Evolutionary conservation across 2,888 invertebrate genomes (phyloP).

Genomic region (Cremastobaeus sp.): DNA sequence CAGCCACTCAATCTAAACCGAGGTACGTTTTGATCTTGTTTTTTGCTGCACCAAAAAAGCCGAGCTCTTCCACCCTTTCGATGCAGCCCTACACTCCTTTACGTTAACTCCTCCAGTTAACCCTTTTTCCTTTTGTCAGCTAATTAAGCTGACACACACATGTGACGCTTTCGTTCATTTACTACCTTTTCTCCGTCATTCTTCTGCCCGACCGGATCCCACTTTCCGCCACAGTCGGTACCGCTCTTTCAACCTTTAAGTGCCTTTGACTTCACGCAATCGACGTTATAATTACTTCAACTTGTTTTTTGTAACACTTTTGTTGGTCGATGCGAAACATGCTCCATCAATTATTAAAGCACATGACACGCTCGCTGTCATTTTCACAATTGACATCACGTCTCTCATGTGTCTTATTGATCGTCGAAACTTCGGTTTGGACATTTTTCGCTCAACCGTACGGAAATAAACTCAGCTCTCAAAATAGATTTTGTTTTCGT

Average conservation of each 20-base stretch:
- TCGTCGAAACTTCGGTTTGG: no score
- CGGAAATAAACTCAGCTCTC: no score
- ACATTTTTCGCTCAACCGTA: no score
- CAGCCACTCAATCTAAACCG: conserved; percentile 10
- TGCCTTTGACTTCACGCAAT: conserved; percentile 53
- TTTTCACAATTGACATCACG: neutral
- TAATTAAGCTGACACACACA: conserved; percentile 56
- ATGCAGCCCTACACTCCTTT: conserved; percentile 1
- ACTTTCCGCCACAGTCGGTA: conserved; percentile 48
- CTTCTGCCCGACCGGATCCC: conserved; percentile 44
- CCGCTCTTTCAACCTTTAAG: conserved; percentile 52
- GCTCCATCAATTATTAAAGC: conserved; percentile 31
- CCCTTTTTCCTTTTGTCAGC: conserved; percentile 50
- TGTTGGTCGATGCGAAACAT: conserved; percentile 14
- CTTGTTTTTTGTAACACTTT: conserved; percentile 40
- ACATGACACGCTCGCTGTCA: neutral
- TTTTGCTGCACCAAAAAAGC: conserved; percentile 17
- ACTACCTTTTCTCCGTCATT: conserved; percentile 46
- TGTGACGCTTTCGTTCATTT: conserved; percentile 44
- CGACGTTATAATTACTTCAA: conserved; percentile 51
- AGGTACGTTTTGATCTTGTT: conserved; percentile 15
- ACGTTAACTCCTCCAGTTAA: conserved; percentile 3
- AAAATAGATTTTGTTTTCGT: no score
- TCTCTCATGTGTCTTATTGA: no score
- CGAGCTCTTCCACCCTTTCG: conserved; percentile 8